Conservation (phyloP, 2,797 vertebrate species). For the Acipenser ruthenus region DNA sequence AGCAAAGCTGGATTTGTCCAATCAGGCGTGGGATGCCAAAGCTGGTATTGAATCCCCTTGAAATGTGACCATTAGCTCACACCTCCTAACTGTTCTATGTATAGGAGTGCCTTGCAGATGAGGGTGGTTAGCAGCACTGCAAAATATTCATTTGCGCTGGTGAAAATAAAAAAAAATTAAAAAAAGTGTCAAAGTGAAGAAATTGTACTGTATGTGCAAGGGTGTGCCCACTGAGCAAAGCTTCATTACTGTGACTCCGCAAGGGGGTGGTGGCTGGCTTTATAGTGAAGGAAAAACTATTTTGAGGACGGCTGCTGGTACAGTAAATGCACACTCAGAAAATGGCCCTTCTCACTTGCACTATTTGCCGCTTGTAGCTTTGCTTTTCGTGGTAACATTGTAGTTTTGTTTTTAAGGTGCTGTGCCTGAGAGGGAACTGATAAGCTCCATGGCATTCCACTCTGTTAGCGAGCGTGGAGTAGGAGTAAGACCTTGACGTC, state of each 20-base stretch:
- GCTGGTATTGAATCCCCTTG: slow-evolving; percentile 4
- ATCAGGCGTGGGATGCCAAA: slow-evolving; percentile 13
- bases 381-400: neutral
- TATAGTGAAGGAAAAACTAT: neutral
- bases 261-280: neutral
- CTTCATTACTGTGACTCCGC: neutral
- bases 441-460: neutral
- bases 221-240: neutral
- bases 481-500: slow-evolving; percentile 13
- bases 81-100: slow-evolving; percentile 11
- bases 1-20: slow-evolving; percentile 7
- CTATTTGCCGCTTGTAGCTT: slow-evolving; percentile 1
- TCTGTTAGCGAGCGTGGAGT: neutral
- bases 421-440: slow-evolving; percentile 1
- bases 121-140: neutral
- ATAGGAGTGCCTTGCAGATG: slow-evolving; percentile 22
- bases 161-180: neutral
- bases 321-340: neutral
- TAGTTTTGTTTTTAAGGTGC: neutral
- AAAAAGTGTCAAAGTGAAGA: slow-evolving; percentile 2
- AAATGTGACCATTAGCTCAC: slow-evolving; percentile 12
- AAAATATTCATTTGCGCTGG: too few relatives aligned
- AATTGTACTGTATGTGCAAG: neutral
- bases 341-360: neutral
- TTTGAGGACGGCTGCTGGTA: too few relatives aligned